Base-by-base conservation (phyloP, 2,797 vertebrate genomes). In the Platyrinchus mystaceus region DNA sequence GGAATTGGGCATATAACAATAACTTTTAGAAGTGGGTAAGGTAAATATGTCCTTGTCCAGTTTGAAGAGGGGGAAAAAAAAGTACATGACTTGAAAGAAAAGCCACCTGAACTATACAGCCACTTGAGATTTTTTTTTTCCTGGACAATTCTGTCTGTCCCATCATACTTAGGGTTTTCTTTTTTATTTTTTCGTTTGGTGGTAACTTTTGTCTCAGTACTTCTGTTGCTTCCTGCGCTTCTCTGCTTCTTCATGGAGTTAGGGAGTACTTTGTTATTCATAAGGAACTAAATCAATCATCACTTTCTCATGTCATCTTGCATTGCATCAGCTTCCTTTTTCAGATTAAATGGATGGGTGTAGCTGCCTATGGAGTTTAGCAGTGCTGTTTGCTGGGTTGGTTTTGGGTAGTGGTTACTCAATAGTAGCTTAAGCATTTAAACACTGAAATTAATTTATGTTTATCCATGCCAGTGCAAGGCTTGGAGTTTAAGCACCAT, bases 321-420 rank as follows among this genome's bases (percentile, higher is more conserved):
- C 67, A 79, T 96, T 96, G 91, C 96, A 87, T 96, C 93, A 96
- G 74, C 96, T 96, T 95, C 95, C 95, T 90, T 84, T 93, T 91
- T 44, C 47, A 94, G 70, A 84, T 93, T 14, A 93, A 93, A 88
- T 93, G 79, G 50, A 85, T 95, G 95, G 94, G 94, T 94, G 94
- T 95, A 92, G 81, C 80, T 90, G 55, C 59, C 36, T 66, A 12
- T 41, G 36, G 73, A 86, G 76, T 58, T 79, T 55, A 87, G 60
- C 59, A 83, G 49, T 71, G 68, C 68, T 87, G 53, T 81, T 94
- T 84, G 80, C 63, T 93, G 69, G 82, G 44, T 70, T 93, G 52
- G 5, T 71, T 88, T 93, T 59, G 59, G 14, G 58, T 85, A 43
- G 27, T 82, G 59, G 37, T 96, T 93, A 56, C 49, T 76, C 55